Evolutionary conservation across 2,888 invertebrate genomes (phyloP).

Genomic region (Scelioninae gen. 1): DNA sequence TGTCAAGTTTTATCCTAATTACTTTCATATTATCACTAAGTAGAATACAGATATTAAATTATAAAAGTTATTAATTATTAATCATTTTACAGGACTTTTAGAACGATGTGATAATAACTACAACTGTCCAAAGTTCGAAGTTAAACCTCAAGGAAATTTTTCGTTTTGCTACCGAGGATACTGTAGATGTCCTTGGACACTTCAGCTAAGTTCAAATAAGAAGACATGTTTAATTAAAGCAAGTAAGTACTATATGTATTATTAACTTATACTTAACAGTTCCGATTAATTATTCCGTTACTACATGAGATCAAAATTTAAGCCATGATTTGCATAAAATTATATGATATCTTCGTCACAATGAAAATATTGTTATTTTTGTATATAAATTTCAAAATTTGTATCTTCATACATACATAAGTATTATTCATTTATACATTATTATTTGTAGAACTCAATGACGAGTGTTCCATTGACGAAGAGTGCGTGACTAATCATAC

Average conservation of each 20-base stretch:
- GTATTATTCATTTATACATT: no score
- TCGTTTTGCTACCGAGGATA: constrained; percentile 79
- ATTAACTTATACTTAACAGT: no score
- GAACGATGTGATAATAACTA: constrained; percentile 79
- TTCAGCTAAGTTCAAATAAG: constrained; percentile 79
- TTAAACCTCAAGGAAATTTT: constrained; percentile 66
- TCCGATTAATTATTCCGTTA: no score
- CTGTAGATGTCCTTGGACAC: constrained; percentile 80
- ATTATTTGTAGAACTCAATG: constrained; percentile 77
- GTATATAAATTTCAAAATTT: no score
- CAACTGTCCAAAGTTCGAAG: constrained; percentile 80
- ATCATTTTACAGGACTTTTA: constrained; percentile 77
- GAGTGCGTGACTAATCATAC: constrained; percentile 81
- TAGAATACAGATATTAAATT: neutral
- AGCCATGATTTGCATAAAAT: no score
- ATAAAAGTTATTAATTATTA: constrained; percentile 8
- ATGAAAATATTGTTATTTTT: no score
- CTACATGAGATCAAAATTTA: no score
- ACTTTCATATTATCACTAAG: no score
- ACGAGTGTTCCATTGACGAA: constrained; percentile 78
- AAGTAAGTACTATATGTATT: constrained; percentile 73
- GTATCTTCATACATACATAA: no score
- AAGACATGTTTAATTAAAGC: constrained; percentile 79
- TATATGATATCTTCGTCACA: no score
- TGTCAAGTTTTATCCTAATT: no score